Percentiles rank a stretch among this genome's conserved stretches.
Evolutionary conservation across 1,140 invertebrate genomes (phyloP).

Genomic region (Marisa cornuarietis): DNA sequence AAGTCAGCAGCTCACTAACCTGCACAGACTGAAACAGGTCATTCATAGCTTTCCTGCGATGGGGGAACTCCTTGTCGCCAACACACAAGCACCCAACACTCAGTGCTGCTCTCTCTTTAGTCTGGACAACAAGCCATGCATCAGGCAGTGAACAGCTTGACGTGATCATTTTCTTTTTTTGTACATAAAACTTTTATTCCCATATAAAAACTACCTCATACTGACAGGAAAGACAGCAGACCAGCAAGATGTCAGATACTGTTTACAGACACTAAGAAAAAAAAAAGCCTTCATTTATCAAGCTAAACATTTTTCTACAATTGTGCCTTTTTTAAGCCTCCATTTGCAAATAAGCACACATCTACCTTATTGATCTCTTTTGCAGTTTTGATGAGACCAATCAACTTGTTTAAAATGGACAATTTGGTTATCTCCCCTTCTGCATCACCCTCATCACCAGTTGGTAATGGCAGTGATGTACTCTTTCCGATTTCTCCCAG

Average conservation of each 20-base stretch:
- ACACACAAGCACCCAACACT: constrained; percentile 80
- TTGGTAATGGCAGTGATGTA: constrained; percentile 72
- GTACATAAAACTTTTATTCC: too few species aligned
- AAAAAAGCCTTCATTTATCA: background rate
- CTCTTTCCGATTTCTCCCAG: constrained; percentile 77
- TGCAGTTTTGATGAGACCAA: constrained; percentile 54
- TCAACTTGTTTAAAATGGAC: constrained; percentile 51
- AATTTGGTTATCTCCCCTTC: constrained; percentile 47
- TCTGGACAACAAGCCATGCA: constrained; percentile 53
- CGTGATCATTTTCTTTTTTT: too few species aligned
- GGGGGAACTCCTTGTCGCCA: constrained; percentile 76
- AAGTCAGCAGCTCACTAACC: constrained; percentile 68
- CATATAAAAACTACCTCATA: too few species aligned
- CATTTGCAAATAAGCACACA: background rate
- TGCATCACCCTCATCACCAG: constrained; percentile 65
- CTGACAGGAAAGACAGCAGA: too few species aligned
- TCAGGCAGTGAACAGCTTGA: background rate
- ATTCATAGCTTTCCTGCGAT: constrained; percentile 76
- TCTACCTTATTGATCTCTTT: constrained; percentile 60
- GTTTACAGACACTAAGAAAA: background rate
- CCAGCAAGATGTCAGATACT: background rate
- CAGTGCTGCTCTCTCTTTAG: constrained; percentile 78
- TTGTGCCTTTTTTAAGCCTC: background rate
- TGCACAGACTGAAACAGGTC: constrained; percentile 76
- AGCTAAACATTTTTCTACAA: background rate